Conservation (phyloP, 53 echinoderm and acorn worm genomes). For the Arbacia lixula region DNA sequence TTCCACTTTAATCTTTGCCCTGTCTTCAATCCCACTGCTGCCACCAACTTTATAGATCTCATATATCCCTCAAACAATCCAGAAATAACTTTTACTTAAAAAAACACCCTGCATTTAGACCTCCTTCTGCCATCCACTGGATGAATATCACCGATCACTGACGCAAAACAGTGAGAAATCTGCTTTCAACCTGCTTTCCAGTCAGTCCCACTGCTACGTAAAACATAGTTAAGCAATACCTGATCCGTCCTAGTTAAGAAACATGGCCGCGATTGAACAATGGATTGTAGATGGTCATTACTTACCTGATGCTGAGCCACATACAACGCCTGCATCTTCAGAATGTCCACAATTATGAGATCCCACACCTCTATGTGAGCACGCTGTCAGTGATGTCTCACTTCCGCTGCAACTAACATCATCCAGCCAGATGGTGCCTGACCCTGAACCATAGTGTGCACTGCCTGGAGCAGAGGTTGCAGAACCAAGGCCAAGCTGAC, state of each 20-base stretch:
- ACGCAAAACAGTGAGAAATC: background rate
- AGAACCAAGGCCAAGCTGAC: constrained; percentile 57
- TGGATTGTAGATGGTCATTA: background rate
- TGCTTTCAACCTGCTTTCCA: no score
- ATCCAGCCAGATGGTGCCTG: constrained; percentile 61
- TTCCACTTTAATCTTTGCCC: no score
- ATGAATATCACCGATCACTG: background rate
- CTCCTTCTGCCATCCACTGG: no score
- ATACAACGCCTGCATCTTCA: constrained; percentile 71
- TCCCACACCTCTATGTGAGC: constrained; percentile 45
- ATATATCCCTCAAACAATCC: no score
- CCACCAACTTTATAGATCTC: no score
- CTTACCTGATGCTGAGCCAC: constrained; percentile 20
- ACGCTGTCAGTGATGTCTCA: constrained; percentile 43
- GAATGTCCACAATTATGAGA: constrained; percentile 62
- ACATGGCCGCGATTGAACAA: no score
- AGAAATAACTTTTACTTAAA: no score
- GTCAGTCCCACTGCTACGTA: no score
- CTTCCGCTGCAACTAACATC: constrained; percentile 54
- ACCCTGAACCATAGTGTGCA: constrained; percentile 65
- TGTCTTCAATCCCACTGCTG: no score
- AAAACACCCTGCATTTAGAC: no score
- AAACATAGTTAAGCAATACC: background rate
- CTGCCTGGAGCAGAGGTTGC: constrained; percentile 43
- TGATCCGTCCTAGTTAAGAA: no score